Evolutionary conservation across 2,888 invertebrate species (phyloP), one percentile per base, ranked within the genome.

Genomic region (Malthinus seriepunctatus): DNA sequence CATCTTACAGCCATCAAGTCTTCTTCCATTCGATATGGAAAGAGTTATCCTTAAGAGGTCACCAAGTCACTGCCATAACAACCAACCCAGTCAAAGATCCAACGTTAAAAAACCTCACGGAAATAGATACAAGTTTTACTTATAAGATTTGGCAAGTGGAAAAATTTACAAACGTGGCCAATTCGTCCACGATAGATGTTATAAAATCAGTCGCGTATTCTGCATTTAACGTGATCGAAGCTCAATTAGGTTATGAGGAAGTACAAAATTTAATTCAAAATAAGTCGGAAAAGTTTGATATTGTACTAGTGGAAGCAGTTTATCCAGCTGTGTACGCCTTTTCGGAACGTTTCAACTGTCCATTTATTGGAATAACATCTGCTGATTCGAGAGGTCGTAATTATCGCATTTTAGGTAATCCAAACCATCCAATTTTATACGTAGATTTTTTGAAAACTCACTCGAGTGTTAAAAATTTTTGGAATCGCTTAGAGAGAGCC

Each of bases 1-100:
- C 82, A 3, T 79, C 80, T 1, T 76, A 76, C 52, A 83, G 82
- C 63, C 83, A 83, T 62, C 82, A 83, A 68, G 67, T 77, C 0
- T 75, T 80, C 1, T 81, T 76, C 67, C 76, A 75, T 38, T 74
- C 78, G 8, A 67, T 84, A 32, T 78, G 79, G 67, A 68, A 73
- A 10, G 80, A 79, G 45, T 65, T 84, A 12, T 76, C 78, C 0
- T 64, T 72, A 32, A 72, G 78, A 55, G 83, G 83, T 5, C 83
- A 84, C 59, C 70, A 82, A 48, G 57, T 84, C 0, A 78, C 80
- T 0, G 70, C 81, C 0, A 49, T 82, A 23, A 81, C 83, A 0
- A 66, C 75, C 1, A 66, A 74, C 68, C 81, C 81, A 0, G 65
- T 80, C 1, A 75, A 77, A 15, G 76, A 80, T 45, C 53, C 66